Conservation (phyloP, 2,888 invertebrate species). For the Drosophila fulvimacula region DNA sequence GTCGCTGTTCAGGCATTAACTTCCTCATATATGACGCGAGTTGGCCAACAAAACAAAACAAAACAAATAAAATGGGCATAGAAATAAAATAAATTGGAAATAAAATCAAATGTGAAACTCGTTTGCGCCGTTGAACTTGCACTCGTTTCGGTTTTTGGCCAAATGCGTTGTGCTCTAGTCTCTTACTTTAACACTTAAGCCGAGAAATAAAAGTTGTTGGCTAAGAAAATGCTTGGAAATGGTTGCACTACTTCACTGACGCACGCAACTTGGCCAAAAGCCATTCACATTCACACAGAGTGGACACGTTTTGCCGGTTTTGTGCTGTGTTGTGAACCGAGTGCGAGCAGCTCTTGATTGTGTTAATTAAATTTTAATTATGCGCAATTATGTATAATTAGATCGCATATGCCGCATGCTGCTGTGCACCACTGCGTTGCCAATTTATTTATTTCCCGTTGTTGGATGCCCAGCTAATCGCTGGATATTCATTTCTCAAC, state of each 20-base stretch:
- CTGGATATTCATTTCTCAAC: conserved; percentile 42
- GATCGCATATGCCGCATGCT: conserved; percentile 51
- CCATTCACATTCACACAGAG: conserved; percentile 37
- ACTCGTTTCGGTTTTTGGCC: conserved; percentile 64
- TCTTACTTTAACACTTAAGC: conserved; percentile 51
- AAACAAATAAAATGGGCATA: conserved; percentile 12
- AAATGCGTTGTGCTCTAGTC: conserved; percentile 40
- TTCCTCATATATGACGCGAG: conserved; percentile 64
- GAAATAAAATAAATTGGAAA: conserved; percentile 29
- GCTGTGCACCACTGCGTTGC: conserved; percentile 51
- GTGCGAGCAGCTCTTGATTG: conserved; percentile 66
- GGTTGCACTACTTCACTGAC: conserved; percentile 40
- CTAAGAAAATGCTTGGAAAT: conserved; percentile 36
- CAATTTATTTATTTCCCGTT: conserved; percentile 56
- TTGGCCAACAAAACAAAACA: conserved; percentile 37
- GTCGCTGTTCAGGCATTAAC: conserved; percentile 65
- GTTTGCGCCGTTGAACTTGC: conserved; percentile 76
- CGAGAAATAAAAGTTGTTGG: conserved; percentile 65
- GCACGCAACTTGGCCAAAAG: conserved; percentile 66
- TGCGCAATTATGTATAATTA: conserved; percentile 74
- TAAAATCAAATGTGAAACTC: conserved; percentile 60
- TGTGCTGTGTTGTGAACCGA: conserved; percentile 21
- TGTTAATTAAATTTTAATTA: conserved; percentile 79
- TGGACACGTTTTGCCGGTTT: conserved; percentile 79
- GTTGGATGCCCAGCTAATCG: conserved; percentile 29